Base-by-base conservation (phyloP, 2,888 invertebrate species). In the Phlogophora meticulosa region DNA sequence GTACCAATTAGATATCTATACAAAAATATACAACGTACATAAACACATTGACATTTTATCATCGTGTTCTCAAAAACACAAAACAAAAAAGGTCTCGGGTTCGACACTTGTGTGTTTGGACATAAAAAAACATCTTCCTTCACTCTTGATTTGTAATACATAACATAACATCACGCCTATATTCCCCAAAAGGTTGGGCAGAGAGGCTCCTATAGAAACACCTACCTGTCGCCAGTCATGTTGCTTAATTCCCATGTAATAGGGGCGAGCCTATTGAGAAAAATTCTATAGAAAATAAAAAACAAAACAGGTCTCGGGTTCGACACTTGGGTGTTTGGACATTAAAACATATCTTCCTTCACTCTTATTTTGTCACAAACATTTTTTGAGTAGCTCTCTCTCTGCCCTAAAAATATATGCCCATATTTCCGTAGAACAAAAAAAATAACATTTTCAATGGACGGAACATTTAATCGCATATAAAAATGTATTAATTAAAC, bases 1-100 rank as follows among this genome's bases (percentile, higher is more conserved):
- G 65, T 57, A 69, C 58, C 78, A 80, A 77, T 73, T 59, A 42
- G 36, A 53, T 80, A 73, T 46, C 22, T 48, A 34, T 45, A 36
- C 36, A 64, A 68, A 69, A 68, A 69, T 53, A 60, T 42, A 34
- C 5, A 1, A 34, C 13, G 20, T n/a, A 46, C 28, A 40, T 57
- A 60, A 68, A 63, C 46, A 62, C 57, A 42, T 45, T 36, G 22
- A 24, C 3, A 52, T 59, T 34, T 56, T 46, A 62, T 51, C 53
- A 22, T 24, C 1, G 17, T 43, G 24, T n/a, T 46, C 22, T 46
- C 2, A 51, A 55, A 28, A 68, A 32, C n/a, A 22, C n/a, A 34
- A 28, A 34, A 38, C 2, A 34, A 5, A 53, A 43, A 38, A 11
- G 9, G 22, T 24, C 0, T 24, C 42, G 11, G 3, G 7, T n/a